Evolutionary conservation across 2,797 vertebrate species (phyloP), one percentile per base, ranked within the genome.

Genomic region (Myioborus melanocephalus): DNA sequence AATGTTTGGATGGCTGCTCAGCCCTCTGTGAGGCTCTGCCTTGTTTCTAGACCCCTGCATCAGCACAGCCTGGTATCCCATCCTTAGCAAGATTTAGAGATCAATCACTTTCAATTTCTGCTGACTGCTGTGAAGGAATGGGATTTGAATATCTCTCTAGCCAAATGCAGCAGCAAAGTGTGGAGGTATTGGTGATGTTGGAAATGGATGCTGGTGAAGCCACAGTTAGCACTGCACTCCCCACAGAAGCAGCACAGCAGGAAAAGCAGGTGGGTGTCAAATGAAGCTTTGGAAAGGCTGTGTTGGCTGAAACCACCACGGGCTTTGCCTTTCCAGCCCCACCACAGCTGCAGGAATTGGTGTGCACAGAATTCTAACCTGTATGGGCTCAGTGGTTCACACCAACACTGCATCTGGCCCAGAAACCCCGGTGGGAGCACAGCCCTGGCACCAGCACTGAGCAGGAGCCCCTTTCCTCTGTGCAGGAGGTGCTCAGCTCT

Each of bases 241-340:
- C 77, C 30, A 0, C 77, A 82, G 66, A 69, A 91, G 72, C 3
- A 79, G 70, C 16, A 1, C 2, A 86, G 77, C 92, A 93, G 92
- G 80, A 92, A 89, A 93, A 95, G 59, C 8, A 49, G 59, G 56
- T 83, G 68, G 60, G 75, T 79, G 47, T 78, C 72, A 84, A 35
- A 75, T 34, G 35, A 43, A 68, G 30, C 6, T 8, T 15, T 82
- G 89, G 86, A 60, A 89, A 80, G 64, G 81, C 19, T 66, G 41
- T 0, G 5, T 21, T 83, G 81, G 72, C 56, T 71, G 60, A 76
- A 79, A 63, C 32, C 10, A 4, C 60, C 83, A 30, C 0, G 0
- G 49, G 34, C 46, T 60, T 49, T 73, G 70, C 46, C 39, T 80
- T 93, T 92, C 78, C 49, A 92, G 1, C 15, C 14, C 49, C 0